Base-by-base conservation (phyloP, 2,113 vertebrate genomes). In the Phaethornis superciliosus region DNA sequence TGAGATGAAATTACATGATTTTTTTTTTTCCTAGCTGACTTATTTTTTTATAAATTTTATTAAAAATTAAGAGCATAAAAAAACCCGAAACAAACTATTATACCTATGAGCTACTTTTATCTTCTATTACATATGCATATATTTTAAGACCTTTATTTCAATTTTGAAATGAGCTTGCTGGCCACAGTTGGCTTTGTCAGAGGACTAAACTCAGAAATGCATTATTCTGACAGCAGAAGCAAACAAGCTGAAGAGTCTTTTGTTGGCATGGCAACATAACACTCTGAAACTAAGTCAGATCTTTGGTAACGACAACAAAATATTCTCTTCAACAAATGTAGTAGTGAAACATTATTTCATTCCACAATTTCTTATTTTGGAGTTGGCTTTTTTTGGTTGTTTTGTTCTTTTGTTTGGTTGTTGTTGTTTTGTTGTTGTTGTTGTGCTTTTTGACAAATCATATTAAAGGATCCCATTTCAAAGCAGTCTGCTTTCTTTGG, bases 231-330 rank as follows among this genome's bases (percentile, higher is more conserved):
- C 93, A 96, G 92, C 33, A 63, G 54, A 64, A 96, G 67, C 85
- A 96, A 93, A 92, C 78, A 95, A 85, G 86, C 75, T 90, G 85
- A 78, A 0, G 14, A 90, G 71, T 63, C 62, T 54, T 85, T 77
- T 56, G 96, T 95, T 91, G 96, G 56, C 95, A 95, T 96, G 81
- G 94, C 81, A 97, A 97, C 81, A 0, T 26, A 87, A 94, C 62
- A 85, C 40, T 40, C 79, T 87, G 82, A 91, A 94, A 94, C 63
- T 85, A 96, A 96, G 95, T 91, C 91, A 85, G 74, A 30, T 70
- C 77, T 85, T 68, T 63, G 49, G 64, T 92, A 95, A 95, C 33
- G 47, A 88, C 55, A 92, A 91, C 60, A 93, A 88, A 95, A 95
- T 81, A 87, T 52, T 81, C n/a, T n/a, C 37, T 63, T 58, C 1